phyloP scores from a whole-genome alignment of 2,113 vertebrate species.

The Pelusios castaneus region DNA sequence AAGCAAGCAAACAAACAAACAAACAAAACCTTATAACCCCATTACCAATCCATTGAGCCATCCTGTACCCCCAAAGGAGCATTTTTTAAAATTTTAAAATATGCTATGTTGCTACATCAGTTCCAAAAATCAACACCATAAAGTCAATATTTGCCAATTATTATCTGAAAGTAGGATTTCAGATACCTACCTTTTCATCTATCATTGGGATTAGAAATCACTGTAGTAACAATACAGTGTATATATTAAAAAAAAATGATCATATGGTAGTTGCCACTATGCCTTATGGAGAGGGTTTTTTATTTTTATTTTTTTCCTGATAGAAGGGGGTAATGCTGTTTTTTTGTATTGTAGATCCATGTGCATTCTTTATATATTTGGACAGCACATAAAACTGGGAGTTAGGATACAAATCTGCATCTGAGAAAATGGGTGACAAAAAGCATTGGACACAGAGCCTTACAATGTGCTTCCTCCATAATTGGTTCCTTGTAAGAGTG shows the following conservation, averaged over 20 bases:
- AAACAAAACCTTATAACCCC: too few relatives aligned
- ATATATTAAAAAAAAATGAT: neutral
- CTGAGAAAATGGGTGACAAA: neutral
- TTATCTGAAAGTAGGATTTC: neutral
- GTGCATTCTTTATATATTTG: neutral
- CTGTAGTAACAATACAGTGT: neutral
- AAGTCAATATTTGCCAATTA: neutral
- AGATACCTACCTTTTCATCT: neutral
- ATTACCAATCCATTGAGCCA: neutral
- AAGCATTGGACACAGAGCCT: neutral
- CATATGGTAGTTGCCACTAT: neutral
- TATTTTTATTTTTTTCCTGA: too few relatives aligned
- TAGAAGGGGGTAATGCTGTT: neutral
- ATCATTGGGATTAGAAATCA: neutral
- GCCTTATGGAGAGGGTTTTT: neutral
- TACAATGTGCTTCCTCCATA: accelerated
- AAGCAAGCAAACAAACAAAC: too few relatives aligned
- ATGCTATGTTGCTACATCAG: neutral
- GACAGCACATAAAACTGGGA: neutral
- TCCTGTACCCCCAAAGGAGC: neutral
- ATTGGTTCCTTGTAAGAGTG: neutral
- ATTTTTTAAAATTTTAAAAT: neutral
- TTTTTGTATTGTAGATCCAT: neutral
- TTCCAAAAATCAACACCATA: neutral
- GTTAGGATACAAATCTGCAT: neutral